Evolutionary conservation across 2,797 vertebrate species (phyloP), one percentile per base, ranked within the genome.

Genomic region (Anguilla anguilla): DNA sequence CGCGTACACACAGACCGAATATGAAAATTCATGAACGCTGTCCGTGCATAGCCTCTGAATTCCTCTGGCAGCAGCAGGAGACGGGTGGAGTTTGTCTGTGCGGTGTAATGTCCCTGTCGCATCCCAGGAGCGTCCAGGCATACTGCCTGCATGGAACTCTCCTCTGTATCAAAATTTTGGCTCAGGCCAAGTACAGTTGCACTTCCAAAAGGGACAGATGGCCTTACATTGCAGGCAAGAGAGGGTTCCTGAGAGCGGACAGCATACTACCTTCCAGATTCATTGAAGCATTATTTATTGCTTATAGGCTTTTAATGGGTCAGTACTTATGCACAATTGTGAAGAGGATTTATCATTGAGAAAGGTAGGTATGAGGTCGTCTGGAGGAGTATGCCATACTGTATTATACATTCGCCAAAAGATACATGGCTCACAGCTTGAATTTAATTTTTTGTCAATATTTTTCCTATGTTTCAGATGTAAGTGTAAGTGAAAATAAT

Each of bases 121-220:
- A 61, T 59, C 28, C 13, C 53, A 17, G 28, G 28, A 43, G 31
- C 3, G 17, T 84, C 22, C 25, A 10, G 51, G 49, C 83, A 57
- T 2, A 57, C 49, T 55, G 74, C 74, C 74, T 43, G 39, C 35
- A 43, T 7, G 22, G 43, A 81, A 49, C 43, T 49, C 79, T 82
- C 43, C 43, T 51, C 79, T 51, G 25, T 51, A 46, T 77, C 35
- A n/a, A 51, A 81, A 64, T 22, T 82, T 51, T 51, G 79, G 43
- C 46, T 82, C 43, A 25, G 79, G 17, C 79, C 46, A 49, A 46
- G 79, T 82, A 82, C 79, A 82, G 79, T 82, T 82, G 17, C 79
- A 82, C 22, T 82, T 82, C 79, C 79, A 82, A 51, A 82, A 49
- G 46, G 77, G 79, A 82, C 79, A 82, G 79, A 82, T 82, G 79